Conservation (phyloP, 1,140 invertebrate species). For the Dendroctonus ponderosae region DNA sequence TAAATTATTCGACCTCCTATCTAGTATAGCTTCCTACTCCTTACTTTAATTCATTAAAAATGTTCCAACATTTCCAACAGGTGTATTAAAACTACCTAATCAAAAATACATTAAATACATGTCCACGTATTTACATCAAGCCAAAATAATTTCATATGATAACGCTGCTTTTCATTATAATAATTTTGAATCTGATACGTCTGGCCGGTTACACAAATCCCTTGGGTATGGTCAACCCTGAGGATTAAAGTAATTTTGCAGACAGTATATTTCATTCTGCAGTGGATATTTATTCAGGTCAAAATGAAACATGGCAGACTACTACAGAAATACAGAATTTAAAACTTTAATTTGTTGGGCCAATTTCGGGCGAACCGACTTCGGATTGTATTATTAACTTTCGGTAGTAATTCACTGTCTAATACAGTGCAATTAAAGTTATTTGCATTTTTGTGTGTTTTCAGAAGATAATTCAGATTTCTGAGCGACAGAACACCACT, state of each 20-base stretch:
- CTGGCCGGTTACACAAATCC: not conserved
- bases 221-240: not conserved
- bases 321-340: not conserved
- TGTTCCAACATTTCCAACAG: too few species aligned
- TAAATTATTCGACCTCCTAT: too few species aligned
- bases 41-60: too few species aligned
- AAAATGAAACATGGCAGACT: not conserved
- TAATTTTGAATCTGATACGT: not conserved
- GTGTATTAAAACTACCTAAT: too few species aligned
- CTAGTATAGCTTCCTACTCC: too few species aligned
- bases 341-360: not conserved
- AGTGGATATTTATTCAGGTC: not conserved
- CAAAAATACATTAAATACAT: too few species aligned
- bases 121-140: too few species aligned
- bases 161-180: too few species aligned
- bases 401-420: not conserved
- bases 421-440: not conserved
- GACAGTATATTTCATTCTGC: not conserved
- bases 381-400: not conserved
- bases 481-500: not conserved
- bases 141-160: too few species aligned
- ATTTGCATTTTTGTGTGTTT: not conserved
- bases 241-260: constrained; percentile 1
- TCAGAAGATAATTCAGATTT: not conserved
- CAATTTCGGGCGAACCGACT: not conserved